Conservation (phyloP, 2,888 invertebrate genomes). For the Selenia dentaria region DNA sequence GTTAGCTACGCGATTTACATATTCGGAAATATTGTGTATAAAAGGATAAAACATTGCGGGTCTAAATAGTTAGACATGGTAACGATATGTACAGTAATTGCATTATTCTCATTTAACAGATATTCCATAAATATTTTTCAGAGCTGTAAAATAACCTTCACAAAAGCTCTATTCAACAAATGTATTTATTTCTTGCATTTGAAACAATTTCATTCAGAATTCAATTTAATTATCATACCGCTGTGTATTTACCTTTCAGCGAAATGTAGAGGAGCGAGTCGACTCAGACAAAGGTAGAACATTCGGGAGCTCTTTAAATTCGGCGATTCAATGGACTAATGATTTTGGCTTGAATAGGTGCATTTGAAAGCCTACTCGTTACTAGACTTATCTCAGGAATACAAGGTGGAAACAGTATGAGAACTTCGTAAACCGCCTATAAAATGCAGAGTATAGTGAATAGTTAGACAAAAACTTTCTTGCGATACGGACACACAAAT, state of each 20-base stretch:
- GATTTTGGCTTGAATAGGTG: conserved; percentile 64
- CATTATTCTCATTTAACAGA: not conserved
- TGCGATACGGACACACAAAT: too few species aligned
- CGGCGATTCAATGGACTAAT: conserved; percentile 77
- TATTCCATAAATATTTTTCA: not conserved
- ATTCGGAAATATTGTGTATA: too few species aligned
- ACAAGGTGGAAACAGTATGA: not conserved
- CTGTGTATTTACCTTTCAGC: conserved; percentile 12
- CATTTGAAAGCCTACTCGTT: conserved; percentile 60
- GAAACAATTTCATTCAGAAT: conserved; percentile 31
- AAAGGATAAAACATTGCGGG: too few species aligned
- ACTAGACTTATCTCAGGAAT: conserved; percentile 40
- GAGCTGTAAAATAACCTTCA: not conserved
- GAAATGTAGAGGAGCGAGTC: conserved; percentile 6
- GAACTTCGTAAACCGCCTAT: too few species aligned
- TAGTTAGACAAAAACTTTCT: too few species aligned
- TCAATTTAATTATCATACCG: conserved; percentile 34
- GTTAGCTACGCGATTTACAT: too few species aligned
- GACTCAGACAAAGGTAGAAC: conserved; percentile 10
- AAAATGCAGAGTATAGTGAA: too few species aligned
- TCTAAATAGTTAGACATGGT: too few species aligned
- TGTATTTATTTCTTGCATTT: conserved; percentile 10
- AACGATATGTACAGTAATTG: too few species aligned
- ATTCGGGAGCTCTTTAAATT: conserved; percentile 51
- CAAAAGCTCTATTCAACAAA: not conserved